Percentiles rank a stretch among this genome's conserved stretches.
Evolutionary conservation across 1,140 invertebrate species (phyloP).

Genomic region (Ladona fulva): DNA sequence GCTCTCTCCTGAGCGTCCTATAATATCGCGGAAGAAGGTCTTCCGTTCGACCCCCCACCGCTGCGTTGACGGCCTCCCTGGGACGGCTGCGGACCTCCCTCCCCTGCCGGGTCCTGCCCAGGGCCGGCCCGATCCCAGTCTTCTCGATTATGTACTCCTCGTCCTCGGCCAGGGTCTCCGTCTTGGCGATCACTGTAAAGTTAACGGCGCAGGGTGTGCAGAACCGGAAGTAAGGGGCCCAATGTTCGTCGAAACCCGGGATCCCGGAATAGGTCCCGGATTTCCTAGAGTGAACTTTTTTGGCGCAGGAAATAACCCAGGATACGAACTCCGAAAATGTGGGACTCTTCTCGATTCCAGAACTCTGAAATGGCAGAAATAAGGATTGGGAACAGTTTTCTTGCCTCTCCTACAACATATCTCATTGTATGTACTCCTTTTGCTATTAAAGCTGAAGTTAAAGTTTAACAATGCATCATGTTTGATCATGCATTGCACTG

Average conservation of each 20-base stretch:
- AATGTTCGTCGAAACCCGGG: constrained; percentile 68
- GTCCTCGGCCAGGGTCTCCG: constrained; percentile 38
- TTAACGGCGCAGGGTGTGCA: constrained; percentile 68
- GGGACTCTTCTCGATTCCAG: constrained; percentile 40
- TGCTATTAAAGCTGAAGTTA: too few species aligned
- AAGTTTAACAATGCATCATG: too few species aligned
- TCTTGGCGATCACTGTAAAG: constrained; percentile 42
- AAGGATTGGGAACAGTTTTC: too few species aligned
- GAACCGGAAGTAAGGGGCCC: constrained; percentile 74
- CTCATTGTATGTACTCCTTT: too few species aligned
- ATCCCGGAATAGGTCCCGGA: background rate
- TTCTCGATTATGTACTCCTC: constrained; percentile 31
- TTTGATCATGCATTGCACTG: too few species aligned
- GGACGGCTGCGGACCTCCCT: constrained; percentile 11
- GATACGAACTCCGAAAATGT: constrained; percentile 67
- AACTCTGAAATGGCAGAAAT: too few species aligned
- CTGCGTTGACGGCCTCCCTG: constrained; percentile 21
- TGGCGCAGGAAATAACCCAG: constrained; percentile 59
- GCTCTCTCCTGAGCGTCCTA: constrained; percentile 22
- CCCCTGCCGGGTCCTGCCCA: background rate
- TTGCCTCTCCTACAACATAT: too few species aligned
- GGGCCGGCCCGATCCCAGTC: constrained; percentile 20
- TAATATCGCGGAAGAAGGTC: constrained; percentile 25
- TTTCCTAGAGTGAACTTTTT: constrained; percentile 31
- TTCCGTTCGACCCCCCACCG: constrained; percentile 23